Evolutionary conservation across 2,888 invertebrate species (phyloP).

Genomic region (Galerucella nymphaeae): DNA sequence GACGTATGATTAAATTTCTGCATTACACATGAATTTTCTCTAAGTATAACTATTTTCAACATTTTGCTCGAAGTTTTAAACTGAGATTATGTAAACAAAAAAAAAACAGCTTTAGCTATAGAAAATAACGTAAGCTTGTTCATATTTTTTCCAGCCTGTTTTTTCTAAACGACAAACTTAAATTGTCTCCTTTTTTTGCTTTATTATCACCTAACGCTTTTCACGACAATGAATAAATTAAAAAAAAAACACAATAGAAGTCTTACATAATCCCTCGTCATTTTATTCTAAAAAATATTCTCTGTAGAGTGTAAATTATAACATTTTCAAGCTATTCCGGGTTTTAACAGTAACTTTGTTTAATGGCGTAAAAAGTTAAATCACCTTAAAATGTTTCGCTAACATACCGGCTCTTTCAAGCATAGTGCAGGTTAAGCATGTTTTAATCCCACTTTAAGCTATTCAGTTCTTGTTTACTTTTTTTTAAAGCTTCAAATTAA

Average conservation of each 20-base stretch:
- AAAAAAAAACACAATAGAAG: background rate
- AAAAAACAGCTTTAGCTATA: background rate
- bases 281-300: background rate
- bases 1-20: conserved; percentile 3
- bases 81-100: background rate
- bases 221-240: background rate
- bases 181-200: background rate
- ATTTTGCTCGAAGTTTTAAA: background rate
- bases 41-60: background rate
- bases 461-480: no score
- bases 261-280: background rate
- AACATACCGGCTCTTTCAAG: background rate
- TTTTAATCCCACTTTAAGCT: no score
- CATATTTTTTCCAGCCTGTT: background rate
- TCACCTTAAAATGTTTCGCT: background rate
- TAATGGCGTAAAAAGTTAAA: background rate
- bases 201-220: background rate
- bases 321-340: background rate
- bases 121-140: background rate
- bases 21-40: background rate
- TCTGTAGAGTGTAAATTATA: background rate
- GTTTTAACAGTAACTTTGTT: background rate
- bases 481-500: no score
- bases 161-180: no score
- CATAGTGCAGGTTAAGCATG: background rate